Percentiles rank a stretch among this genome's conserved stretches.
Conservation (phyloP, 2,113 vertebrate genomes). For the Abramis brama region DNA sequence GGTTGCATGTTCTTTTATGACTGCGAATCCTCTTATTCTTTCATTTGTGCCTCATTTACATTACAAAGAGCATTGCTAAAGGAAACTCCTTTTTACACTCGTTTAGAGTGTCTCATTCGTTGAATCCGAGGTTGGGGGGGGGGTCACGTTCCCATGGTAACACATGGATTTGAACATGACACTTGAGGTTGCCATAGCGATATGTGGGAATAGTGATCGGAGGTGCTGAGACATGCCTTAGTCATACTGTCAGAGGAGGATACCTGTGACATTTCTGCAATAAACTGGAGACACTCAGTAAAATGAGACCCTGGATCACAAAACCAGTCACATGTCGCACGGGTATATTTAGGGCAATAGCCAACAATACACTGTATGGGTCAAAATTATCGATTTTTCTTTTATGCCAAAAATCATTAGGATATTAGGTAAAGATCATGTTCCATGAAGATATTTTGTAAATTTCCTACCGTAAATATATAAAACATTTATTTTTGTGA, state of each 20-base stretch:
- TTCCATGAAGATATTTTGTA: no score
- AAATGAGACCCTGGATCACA: no score
- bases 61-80: not conserved
- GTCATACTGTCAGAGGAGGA: slow-evolving; percentile 1
- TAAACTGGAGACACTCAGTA: not conserved
- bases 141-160: slow-evolving; percentile 69
- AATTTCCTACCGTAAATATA: no score
- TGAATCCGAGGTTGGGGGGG: no score
- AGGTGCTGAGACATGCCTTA: slow-evolving; percentile 42
- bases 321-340: no score
- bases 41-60: slow-evolving; percentile 19
- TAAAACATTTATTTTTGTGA: no score
- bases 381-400: no score
- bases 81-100: not conserved
- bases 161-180: slow-evolving; percentile 63
- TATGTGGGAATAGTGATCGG: slow-evolving; percentile 57
- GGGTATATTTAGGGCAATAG: no score
- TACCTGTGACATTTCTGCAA: slow-evolving; percentile 14
- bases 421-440: no score
- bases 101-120: no score
- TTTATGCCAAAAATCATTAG: no score
- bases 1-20: not conserved
- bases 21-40: not conserved
- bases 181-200: slow-evolving; percentile 70
- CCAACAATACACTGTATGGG: no score